Conservation (phyloP, 1,140 invertebrate species). For the Drosophila grimshawi region DNA sequence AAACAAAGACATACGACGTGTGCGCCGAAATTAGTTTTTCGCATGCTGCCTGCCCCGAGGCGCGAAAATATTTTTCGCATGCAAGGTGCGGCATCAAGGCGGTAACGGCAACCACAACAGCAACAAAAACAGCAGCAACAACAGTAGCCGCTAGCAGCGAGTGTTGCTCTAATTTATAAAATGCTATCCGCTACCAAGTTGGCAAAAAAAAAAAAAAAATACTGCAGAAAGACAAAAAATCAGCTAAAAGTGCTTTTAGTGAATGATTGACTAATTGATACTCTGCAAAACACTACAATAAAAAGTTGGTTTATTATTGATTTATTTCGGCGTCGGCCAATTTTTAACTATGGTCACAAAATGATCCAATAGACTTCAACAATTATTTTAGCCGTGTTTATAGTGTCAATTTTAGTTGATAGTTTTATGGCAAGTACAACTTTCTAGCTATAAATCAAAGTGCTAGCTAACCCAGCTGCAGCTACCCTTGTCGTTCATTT, state of each 20-base stretch:
- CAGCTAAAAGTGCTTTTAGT: neutral
- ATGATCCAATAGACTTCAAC: neutral
- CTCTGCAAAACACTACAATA: conserved; percentile 7
- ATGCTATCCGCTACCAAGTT: conserved; percentile 72
- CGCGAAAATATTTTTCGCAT: conserved; percentile 80
- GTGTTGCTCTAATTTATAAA: conserved; percentile 83
- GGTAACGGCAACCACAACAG: conserved; percentile 24
- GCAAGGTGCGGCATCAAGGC: conserved; percentile 69
- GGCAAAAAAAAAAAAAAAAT: conserved; percentile 34
- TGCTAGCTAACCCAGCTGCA: neutral
- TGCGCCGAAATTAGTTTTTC: conserved; percentile 81
- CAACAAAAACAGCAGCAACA: conserved; percentile 31
- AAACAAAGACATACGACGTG: conserved; percentile 74
- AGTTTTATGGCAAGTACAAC: neutral
- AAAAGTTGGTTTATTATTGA: too few species aligned
- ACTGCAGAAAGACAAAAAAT: conserved; percentile 23
- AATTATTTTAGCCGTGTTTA: neutral
- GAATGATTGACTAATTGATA: conserved; percentile 24
- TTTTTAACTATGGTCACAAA: neutral
- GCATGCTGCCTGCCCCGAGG: conserved; percentile 71
- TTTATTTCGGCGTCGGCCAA: neutral
- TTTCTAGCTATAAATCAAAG: neutral
- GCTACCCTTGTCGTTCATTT: conserved; percentile 2
- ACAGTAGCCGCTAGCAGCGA: conserved; percentile 46
- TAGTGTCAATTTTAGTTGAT: neutral